Percentiles rank a stretch among this genome's conserved stretches.
These are phyloP conservation scores for Eupithecia abbreviata DNA, from an alignment of 2,888 invertebrate species.

Conservation along the genomic window DNA sequence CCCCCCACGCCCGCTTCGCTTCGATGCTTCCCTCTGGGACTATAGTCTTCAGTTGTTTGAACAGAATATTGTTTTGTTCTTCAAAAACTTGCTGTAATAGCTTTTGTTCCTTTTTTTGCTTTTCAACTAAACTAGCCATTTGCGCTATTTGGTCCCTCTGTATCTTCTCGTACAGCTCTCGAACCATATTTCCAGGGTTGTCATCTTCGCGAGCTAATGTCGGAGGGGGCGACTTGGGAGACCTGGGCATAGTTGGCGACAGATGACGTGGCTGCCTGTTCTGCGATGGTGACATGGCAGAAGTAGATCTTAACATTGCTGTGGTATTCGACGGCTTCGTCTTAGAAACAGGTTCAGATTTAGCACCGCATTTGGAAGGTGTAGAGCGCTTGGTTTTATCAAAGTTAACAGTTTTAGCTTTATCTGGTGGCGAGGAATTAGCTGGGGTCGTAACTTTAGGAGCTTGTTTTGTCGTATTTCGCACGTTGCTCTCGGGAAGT, in stretches of 20 bases:
- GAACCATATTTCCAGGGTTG: conserved; percentile 69
- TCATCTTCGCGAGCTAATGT: conserved; percentile 56
- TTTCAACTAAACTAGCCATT: conserved; percentile 85
- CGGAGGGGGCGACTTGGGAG: conserved; percentile 27
- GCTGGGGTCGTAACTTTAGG: conserved; percentile 45
- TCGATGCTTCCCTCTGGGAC: conserved; percentile 70
- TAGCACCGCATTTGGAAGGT: conserved; percentile 51
- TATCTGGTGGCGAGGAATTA: conserved; percentile 41
- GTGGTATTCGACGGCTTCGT: conserved; percentile 50
- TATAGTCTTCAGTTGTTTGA: conserved; percentile 77
- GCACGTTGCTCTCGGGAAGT: conserved; percentile 42
- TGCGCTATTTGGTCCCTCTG: conserved; percentile 86
- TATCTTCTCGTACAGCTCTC: conserved; percentile 79
- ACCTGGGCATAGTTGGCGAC: background rate
- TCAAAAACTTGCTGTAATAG: conserved; percentile 86
- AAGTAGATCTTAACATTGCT: conserved; percentile 47
- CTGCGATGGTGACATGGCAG: conserved; percentile 33
- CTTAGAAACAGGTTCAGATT: conserved; percentile 60
- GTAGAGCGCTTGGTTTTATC: conserved; percentile 52
- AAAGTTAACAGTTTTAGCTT: conserved; percentile 51
- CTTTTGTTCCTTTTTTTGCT: conserved; percentile 86
- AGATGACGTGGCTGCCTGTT: conserved; percentile 37
- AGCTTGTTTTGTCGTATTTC: conserved; percentile 37
- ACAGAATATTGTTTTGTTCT: conserved; percentile 85
- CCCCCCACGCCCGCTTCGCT: conserved; percentile 71